Conservation (phyloP, 2,888 invertebrate genomes). For the Plagodis dolabraria region DNA sequence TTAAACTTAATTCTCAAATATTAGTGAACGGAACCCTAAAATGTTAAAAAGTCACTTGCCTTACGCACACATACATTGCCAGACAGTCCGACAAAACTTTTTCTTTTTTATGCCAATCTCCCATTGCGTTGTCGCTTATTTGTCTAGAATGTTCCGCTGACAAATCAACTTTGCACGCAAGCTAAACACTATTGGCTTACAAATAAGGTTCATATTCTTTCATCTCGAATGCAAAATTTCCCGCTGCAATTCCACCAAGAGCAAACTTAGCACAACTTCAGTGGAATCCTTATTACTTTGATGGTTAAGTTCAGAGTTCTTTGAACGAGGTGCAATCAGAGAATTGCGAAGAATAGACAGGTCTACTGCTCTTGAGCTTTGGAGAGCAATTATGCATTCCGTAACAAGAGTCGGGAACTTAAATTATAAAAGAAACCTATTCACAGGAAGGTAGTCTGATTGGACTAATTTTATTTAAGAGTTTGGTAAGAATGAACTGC, state of each 20-base stretch:
- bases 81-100: slow-evolving; percentile 45
- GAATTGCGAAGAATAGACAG: slow-evolving; percentile 38
- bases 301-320: slow-evolving; percentile 30
- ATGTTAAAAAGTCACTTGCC: slow-evolving; percentile 38
- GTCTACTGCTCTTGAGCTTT: slow-evolving; percentile 48
- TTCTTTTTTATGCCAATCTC: slow-evolving; percentile 46
- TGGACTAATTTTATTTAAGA: slow-evolving; percentile 45
- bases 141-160: slow-evolving; percentile 35
- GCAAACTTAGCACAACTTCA: slow-evolving; percentile 14
- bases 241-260: slow-evolving; percentile 17
- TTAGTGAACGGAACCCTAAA: not conserved
- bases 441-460: slow-evolving; percentile 48
- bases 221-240: slow-evolving; percentile 23
- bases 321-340: slow-evolving; percentile 9
- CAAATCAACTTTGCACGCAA: slow-evolving; percentile 19
- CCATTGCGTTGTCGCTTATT: slow-evolving; percentile 49
- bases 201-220: slow-evolving; percentile 38
- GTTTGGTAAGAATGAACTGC: slow-evolving; percentile 23
- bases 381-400: slow-evolving; percentile 66
- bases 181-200: slow-evolving; percentile 19
- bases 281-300: slow-evolving; percentile 11
- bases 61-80: slow-evolving; percentile 35
- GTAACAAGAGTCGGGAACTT: slow-evolving; percentile 54
- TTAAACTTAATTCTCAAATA: too few relatives aligned
- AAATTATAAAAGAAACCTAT: slow-evolving; percentile 55